Evolutionary conservation across 2,888 invertebrate genomes (phyloP), one percentile per base, ranked within the genome.

Genomic region (Lithophane semibrunnea): DNA sequence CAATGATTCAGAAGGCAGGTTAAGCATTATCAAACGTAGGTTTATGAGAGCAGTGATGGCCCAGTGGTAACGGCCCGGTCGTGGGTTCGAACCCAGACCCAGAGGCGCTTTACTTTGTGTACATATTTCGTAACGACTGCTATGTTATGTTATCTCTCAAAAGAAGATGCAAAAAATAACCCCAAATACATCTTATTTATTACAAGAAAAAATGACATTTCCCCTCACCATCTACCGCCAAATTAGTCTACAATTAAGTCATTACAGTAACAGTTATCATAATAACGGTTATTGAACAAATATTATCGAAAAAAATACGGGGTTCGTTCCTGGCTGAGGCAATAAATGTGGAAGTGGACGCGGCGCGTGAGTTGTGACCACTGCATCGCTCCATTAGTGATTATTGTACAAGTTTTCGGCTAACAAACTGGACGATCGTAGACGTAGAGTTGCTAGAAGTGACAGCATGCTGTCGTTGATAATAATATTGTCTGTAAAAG

Each of bases 351-450:
- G 80, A 70, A 81, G 80, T 83, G 81, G 81, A 80, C 73, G 81
- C 79, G 87, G 88, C 79, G 82, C 88, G 91, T 96, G 96, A 96
- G 89, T 95, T 94, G 96, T 96, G 94, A 90, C 93, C 94, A 93
- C 96, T 94, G 96, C 96, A 96, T 93, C 94, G 95, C 94, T 94
- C 96, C 96, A 96, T 96, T 96, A 96, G 95, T 93, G 95, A 96
- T 96, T 96, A 96, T 96, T 95, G 95, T 94, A 91, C 94, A 94
- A 96, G 93, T 95, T 94, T 94, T 92, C 91, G 88, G 91, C 92
- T 93, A 90, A 92, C 93, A 91, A 92, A 92, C 94, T 93, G 93
- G 93, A 93, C 93, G 80, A 29, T 77, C 82, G 29, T 0, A 10
- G 88, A 85, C 76, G 2, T 90, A 87, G 5, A 79, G 21, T 29